Percentiles rank a stretch among this genome's conserved stretches.
Conservation (phyloP, 1,140 invertebrate genomes). For the Alviniconcha marisindica region DNA sequence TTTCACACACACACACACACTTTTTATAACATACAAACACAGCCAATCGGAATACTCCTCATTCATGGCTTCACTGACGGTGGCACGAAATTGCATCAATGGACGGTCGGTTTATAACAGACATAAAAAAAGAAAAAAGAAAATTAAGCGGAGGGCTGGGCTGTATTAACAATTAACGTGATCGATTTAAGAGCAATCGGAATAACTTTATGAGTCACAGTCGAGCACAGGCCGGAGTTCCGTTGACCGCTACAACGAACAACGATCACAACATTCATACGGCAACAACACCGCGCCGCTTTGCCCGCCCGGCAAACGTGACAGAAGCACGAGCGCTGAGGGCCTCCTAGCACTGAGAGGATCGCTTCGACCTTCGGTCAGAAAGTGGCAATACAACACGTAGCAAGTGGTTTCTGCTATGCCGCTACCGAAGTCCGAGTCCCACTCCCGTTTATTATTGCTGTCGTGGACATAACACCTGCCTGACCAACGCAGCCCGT, state of each 20-base stretch:
- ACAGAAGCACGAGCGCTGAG: too few species aligned
- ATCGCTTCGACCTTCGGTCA: too few species aligned
- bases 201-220: neutral
- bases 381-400: neutral
- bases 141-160: too few species aligned
- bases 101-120: too few species aligned
- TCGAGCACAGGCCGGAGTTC: neutral
- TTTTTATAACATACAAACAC: neutral
- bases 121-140: too few species aligned
- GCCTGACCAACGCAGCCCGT: slow-evolving; percentile 17
- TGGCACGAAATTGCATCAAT: too few species aligned
- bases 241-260: neutral
- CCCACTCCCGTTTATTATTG: neutral
- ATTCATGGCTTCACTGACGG: neutral
- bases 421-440: neutral
- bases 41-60: neutral
- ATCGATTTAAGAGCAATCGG: too few species aligned
- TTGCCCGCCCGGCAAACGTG: neutral
- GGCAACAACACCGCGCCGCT: neutral
- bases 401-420: neutral
- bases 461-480: neutral
- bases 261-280: neutral
- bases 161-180: too few species aligned
- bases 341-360: neutral
- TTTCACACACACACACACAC: neutral